Percentiles rank a stretch among this genome's conserved stretches.
Conservation (phyloP, 2,113 vertebrate species). For the Pteropus alecto region DNA sequence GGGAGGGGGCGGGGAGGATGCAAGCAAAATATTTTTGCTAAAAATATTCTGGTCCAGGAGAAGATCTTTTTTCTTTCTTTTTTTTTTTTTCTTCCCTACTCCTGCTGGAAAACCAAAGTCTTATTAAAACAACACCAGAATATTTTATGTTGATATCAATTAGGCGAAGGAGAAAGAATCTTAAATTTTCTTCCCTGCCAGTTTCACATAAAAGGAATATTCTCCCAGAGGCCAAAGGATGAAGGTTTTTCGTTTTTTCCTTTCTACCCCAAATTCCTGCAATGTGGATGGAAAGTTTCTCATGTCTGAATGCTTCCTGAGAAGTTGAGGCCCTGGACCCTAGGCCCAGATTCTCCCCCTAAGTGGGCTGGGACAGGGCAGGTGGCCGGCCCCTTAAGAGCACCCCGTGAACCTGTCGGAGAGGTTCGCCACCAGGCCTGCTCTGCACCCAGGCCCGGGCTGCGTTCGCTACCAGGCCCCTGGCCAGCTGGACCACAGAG, state of each 20-base stretch:
- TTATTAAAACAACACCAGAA: constrained; percentile 83
- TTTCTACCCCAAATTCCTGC: constrained; percentile 75
- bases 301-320: constrained; percentile 78
- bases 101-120: constrained; percentile 82
- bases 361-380: constrained; percentile 25
- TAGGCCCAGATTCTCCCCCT: neutral
- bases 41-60: constrained; percentile 82
- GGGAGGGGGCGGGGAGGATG: constrained; percentile 79
- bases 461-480: neutral
- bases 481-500: neutral
- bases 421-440: neutral
- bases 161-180: constrained; percentile 79
- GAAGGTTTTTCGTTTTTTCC: constrained; percentile 66
- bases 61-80: constrained; percentile 74
- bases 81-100: constrained; percentile 51
- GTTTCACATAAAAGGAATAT: constrained; percentile 83
- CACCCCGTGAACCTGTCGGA: neutral
- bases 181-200: constrained; percentile 76
- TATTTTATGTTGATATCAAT: constrained; percentile 84
- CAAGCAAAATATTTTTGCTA: constrained; percentile 88
- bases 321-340: constrained; percentile 41
- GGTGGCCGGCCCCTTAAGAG: constrained; percentile 41
- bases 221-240: constrained; percentile 83
- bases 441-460: neutral
- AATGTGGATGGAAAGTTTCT: constrained; percentile 84